These are phyloP conservation scores for Pachypeltis micranthus DNA, from an alignment of 1,140 invertebrate genomes.

Conservation along the genomic window DNA sequence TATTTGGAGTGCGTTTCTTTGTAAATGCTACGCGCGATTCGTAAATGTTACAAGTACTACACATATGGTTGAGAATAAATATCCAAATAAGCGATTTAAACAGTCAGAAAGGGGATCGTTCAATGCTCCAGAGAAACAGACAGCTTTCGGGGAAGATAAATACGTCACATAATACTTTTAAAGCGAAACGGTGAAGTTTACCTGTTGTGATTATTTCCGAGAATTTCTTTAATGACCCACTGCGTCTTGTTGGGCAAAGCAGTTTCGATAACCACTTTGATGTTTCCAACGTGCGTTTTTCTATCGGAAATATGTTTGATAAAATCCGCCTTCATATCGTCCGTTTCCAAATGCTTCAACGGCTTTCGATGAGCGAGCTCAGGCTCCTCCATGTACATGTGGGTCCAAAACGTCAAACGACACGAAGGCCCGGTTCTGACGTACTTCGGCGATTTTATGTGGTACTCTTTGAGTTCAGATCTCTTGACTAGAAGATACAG, in stretches of 20 bases:
- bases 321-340: background rate
- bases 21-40: too few species aligned
- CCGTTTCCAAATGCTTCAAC: background rate
- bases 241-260: conserved; percentile 19
- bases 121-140: too few species aligned
- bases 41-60: too few species aligned
- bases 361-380: background rate
- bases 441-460: conserved; percentile 24
- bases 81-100: too few species aligned
- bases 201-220: conserved; percentile 20
- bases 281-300: conserved; percentile 21
- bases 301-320: background rate
- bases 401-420: conserved; percentile 19
- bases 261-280: conserved; percentile 25
- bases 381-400: conserved; percentile 19
- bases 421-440: conserved; percentile 19
- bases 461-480: conserved; percentile 12
- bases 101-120: too few species aligned
- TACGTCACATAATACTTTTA: background rate
- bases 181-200: conserved; percentile 11
- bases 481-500: conserved; percentile 22
- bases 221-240: conserved; percentile 22
- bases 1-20: too few species aligned
- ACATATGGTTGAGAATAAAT: too few species aligned
- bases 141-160: background rate